Conservation (phyloP, 64 coral and sea anemone species). For the Dendronephthya gigantea region DNA sequence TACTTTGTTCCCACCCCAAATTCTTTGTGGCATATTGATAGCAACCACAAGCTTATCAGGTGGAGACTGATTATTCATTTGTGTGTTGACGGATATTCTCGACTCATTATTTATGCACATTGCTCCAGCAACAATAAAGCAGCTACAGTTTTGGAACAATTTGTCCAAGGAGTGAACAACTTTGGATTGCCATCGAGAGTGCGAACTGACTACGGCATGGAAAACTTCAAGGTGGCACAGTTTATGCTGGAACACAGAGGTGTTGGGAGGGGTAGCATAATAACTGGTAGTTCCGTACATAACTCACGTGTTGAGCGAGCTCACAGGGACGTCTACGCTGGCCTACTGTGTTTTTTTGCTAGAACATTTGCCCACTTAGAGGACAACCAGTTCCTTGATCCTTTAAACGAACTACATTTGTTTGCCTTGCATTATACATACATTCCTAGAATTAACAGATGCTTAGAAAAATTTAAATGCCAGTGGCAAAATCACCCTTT, state of each 20-base stretch:
- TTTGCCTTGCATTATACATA: conserved; percentile 14
- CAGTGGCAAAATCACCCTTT: conserved; percentile 21
- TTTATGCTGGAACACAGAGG: conserved; percentile 23
- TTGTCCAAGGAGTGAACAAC: not conserved
- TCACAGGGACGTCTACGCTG: conserved; percentile 33
- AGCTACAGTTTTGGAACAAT: conserved; percentile 6
- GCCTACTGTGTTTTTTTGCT: conserved; percentile 28
- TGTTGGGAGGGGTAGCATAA: conserved; percentile 23
- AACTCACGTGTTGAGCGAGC: conserved; percentile 32
- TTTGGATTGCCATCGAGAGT: conserved; percentile 33
- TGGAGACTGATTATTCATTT: conserved; percentile 20
- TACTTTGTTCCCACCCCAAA: conserved; percentile 30
- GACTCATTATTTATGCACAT: conserved; percentile 4
- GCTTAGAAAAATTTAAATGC: conserved; percentile 13
- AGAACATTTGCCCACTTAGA: conserved; percentile 21
- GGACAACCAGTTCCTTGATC: not conserved
- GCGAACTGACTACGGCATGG: conserved; percentile 28
- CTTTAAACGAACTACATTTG: conserved; percentile 23
- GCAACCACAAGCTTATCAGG: no score
- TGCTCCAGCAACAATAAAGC: not conserved
- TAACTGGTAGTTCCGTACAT: conserved; percentile 4
- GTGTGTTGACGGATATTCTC: conserved; percentile 28
- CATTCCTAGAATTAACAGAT: conserved; percentile 21
- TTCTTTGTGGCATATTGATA: conserved; percentile 31
- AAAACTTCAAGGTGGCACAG: conserved; percentile 15